A percentile compares a stretch with the other conserved stretches of the same genome.
Conservation (phyloP, 2,888 invertebrate species). For the Phrixothrix hirtus region DNA sequence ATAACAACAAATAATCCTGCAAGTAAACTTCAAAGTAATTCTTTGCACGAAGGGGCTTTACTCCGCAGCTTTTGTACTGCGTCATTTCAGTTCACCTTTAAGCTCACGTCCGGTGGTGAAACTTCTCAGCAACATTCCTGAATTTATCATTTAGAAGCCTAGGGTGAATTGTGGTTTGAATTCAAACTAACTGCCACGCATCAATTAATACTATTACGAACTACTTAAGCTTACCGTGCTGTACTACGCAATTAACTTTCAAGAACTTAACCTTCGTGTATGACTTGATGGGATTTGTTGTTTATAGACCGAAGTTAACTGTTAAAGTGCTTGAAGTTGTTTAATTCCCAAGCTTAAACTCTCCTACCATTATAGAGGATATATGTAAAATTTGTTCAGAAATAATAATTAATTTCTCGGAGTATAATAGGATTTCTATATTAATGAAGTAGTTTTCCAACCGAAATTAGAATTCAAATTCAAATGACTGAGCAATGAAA, state of each 20-base stretch:
- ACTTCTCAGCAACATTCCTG: conserved; percentile 31
- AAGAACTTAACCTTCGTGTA: conserved; percentile 11
- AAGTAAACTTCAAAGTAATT: conserved; percentile 38
- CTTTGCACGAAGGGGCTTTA: conserved; percentile 38
- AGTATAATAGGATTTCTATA: not conserved
- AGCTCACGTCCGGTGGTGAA: conserved; percentile 36
- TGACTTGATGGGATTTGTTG: conserved; percentile 5
- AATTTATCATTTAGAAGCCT: conserved; percentile 29
- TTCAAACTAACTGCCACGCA: conserved; percentile 35
- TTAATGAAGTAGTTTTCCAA: conserved; percentile 8
- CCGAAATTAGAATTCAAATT: conserved; percentile 24
- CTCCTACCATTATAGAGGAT: not conserved
- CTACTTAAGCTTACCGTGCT: conserved; percentile 29
- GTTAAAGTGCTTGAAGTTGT: not conserved
- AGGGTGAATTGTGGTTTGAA: conserved; percentile 32
- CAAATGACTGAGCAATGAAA: conserved; percentile 22
- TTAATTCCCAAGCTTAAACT: not conserved
- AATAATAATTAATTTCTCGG: too few relatives aligned
- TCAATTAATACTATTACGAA: conserved; percentile 35
- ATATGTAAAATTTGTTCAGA: too few relatives aligned
- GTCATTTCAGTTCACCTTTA: conserved; percentile 35
- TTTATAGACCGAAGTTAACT: conserved; percentile 1
- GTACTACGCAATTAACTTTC: conserved; percentile 23
- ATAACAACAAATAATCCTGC: conserved; percentile 35
- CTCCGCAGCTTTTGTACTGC: conserved; percentile 36